Base-by-base conservation (phyloP, 1,140 invertebrate genomes). In the Drosophila sproati region DNA sequence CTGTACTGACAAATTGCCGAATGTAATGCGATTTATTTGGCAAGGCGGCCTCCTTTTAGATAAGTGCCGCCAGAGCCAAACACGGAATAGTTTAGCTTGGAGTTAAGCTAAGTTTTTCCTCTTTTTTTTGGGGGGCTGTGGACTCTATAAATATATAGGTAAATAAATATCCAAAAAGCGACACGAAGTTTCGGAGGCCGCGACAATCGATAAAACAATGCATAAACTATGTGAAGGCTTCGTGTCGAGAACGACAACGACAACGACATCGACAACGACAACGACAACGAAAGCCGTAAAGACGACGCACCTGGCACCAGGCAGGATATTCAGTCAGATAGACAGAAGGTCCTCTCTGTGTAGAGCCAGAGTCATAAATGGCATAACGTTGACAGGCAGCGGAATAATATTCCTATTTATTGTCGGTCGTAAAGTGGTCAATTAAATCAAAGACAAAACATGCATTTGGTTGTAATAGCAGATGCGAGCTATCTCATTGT, bases 161-260 rank as follows among this genome's bases (percentile, higher is more conserved):
- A 54, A 50, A 73, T 72, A 64, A 64, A 80, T 77, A 82, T 79
- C 50, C 62, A 67, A 72, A 69, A 29, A 73, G 45, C 69, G 79
- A 74, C 68, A 73, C 77, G 63, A 77, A 80, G 77, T 77, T 43
- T 78, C 52, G 41, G 32, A 52, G 50, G 60, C 39, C 52, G 77
- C 85, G 85, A 88, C 83, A 88, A 88, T 88, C 83, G 83, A 88
- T 88, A 88, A 88, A 88, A 88, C 83, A 88, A 88, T 88, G 83
- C 83, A 88, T 76, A 79, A 87, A 87, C 78, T 79, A 82, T 45
- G 50, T 74, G 79, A 77, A 87, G 89, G 69, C 80, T 88, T 89
- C 85, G 82, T 83, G 81, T 70, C 73, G 72, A 69, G 61, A 52
- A 66, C 60, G 56, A 62, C 73, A 68, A 54, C 62, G 7, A 41